Base-by-base conservation (phyloP, 2,888 invertebrate species). In the Sphaerophoria taeniata region DNA sequence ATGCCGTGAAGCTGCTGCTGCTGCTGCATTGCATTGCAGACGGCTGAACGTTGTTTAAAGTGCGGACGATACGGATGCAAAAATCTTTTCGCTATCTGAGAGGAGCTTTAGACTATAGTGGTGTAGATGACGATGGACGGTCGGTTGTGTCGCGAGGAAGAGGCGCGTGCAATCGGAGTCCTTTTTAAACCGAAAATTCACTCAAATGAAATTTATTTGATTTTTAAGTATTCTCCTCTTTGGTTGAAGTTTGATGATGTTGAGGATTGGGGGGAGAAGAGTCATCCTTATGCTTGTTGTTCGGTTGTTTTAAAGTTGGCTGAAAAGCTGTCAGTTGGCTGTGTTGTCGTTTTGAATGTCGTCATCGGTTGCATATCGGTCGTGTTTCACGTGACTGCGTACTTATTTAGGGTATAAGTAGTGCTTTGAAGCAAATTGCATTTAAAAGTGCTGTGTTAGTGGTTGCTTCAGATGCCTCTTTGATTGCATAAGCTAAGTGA, bases 121-220 rank as follows among this genome's bases (percentile, higher is more conserved):
- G 45, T 56, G 58, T 65, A 24, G 24, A 24, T 24, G 24, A 2
- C 24, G 24, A 24, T 2, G 2, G 24, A 24, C 24, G 24, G 9
- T 34, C 31, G 12, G 12, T 36, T 33, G 61, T 60, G 61, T 60
- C 53, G 60, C 39, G 65, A 34, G 16, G 49, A 58, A 53, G 24
- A 24, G 69, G 63, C 75, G 61, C 53, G 43, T 33, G 36, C 49
- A 58, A 51, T 71, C 61, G 24, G 56, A 58, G 58, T 71, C 61
- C 34, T 58, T 61, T 47, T 58, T 49, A 61, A 67, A 39, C 76
- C 80, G 51, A 80, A 85, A 80, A 85, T 73, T 61, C 73, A 53
- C 24, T 63, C 58, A 70, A 85, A 85, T 85, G 72, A 85, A 76
- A 76, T 85, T 85, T 81, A 85, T 85, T 85, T 72, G 81, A 81